These are phyloP conservation scores for Drosophila sechellia DNA, from an alignment of 1,140 invertebrate genomes.

Conservation along the genomic window DNA sequence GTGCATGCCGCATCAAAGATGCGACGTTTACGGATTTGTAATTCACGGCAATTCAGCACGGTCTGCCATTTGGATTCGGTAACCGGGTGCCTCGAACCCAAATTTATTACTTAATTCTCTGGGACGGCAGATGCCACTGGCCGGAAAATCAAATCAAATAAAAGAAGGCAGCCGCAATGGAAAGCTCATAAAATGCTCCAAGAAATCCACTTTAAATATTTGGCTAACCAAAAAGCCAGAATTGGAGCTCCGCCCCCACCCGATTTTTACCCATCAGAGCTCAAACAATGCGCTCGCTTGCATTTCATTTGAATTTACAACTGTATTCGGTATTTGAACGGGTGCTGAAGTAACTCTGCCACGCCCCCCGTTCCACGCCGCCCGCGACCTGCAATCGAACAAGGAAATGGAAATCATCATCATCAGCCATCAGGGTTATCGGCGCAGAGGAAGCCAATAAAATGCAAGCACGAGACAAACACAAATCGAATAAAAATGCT, in stretches of 20 bases:
- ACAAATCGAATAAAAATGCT: slow-evolving; percentile 77
- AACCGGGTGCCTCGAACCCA: slow-evolving; percentile 20
- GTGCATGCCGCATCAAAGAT: slow-evolving; percentile 48
- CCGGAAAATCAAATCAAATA: slow-evolving; percentile 61
- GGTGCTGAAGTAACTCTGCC: slow-evolving; percentile 49
- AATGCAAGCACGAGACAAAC: slow-evolving; percentile 42
- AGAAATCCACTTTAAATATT: slow-evolving; percentile 75
- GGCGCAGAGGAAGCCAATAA: slow-evolving; percentile 28
- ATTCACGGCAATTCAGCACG: slow-evolving; percentile 48
- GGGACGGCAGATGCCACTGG: slow-evolving; percentile 43
- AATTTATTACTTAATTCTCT: slow-evolving; percentile 73
- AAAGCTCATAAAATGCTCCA: slow-evolving; percentile 62
- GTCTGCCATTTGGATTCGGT: slow-evolving; percentile 30
- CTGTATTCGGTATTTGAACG: slow-evolving; percentile 67
- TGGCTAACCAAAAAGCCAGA: slow-evolving; percentile 65
- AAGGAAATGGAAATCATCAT: slow-evolving; percentile 64
- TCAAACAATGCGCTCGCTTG: slow-evolving; percentile 73
- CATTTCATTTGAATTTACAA: slow-evolving; percentile 83
- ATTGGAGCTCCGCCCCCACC: slow-evolving; percentile 14
- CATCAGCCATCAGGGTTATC: slow-evolving; percentile 39
- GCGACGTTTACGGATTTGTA: slow-evolving; percentile 57
- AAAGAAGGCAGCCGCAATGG: slow-evolving; percentile 43
- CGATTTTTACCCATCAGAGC: slow-evolving; percentile 4
- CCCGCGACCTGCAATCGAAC: slow-evolving; percentile 4
- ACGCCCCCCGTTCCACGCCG: slow-evolving; percentile 14